Evolutionary conservation across 2,113 vertebrate species (phyloP), one percentile per base, ranked within the genome.

Genomic region (Calidris pygmaea): DNA sequence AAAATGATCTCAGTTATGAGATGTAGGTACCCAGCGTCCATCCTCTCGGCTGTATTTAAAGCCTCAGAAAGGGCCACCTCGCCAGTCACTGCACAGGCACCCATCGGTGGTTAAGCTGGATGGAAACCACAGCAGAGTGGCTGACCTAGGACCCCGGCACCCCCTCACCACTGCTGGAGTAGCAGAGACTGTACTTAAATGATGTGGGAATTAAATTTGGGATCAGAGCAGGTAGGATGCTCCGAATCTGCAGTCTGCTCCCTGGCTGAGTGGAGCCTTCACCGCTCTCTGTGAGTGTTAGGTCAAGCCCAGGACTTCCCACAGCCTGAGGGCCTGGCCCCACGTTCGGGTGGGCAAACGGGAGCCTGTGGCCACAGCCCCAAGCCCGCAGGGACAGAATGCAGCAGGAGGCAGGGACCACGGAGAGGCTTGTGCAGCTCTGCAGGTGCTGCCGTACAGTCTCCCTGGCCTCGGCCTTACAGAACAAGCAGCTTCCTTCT

Each of bases 351-450:
- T 11, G 32, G 37, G 56, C 23, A 59, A 50, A n/a, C 1, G 2
- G 50, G 63, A 77, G 29, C 0, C 53, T 15, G 27, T 9, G 53
- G 50, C 20, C 1, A 0, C 21, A 20, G 55, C 68, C 67, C 4
- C 1, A 24, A 74, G 29, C n/a, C 56, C 3, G 0, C 0, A 1
- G 1, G 3, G n/a, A 22, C 48, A 72, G 4, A 10, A 7, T 3
- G 10, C 53, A 39, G 55, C 39, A 47, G 70, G 32, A 63, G 24
- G 4, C 14, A 67, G 70, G 1, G 29, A 63, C 59, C 62, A 21
- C 5, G 8, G 29, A 35, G 59, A 59, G 2, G 2, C 8, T 41
- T 7, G 71, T 4, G 4, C 59, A 68, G 71, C 80, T 59, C 48
- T 68, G 80, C 71, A 47, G 53, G 30, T 1, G 1, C 85, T 65